Evolutionary conservation across 2,888 invertebrate species (phyloP).

Genomic region (Synanthedon formicaeformis): DNA sequence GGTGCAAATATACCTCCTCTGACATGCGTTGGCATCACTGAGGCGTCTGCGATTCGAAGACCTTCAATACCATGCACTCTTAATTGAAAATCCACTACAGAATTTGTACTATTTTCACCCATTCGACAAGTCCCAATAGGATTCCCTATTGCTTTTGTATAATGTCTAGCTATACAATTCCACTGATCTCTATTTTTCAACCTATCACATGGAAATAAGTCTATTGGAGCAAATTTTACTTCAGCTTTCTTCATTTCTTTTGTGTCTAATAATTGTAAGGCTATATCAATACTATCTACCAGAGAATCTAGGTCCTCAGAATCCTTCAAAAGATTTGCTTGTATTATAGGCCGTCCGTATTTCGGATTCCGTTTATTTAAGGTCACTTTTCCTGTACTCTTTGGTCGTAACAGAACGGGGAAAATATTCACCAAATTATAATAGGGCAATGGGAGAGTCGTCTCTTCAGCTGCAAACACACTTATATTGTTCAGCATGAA

Average conservation of each 20-base stretch:
- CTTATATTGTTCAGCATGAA: constrained; percentile 58
- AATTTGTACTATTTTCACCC: constrained; percentile 48
- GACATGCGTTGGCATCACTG: constrained; percentile 59
- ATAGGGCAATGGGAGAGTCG: constrained; percentile 48
- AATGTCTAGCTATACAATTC: constrained; percentile 63
- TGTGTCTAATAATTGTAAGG: constrained; percentile 53
- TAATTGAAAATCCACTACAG: constrained; percentile 53
- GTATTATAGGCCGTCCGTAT: constrained; percentile 55
- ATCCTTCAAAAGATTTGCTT: constrained; percentile 59
- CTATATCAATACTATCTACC: constrained; percentile 59
- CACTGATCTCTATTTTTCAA: constrained; percentile 56
- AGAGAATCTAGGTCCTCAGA: constrained; percentile 54
- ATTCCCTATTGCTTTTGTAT: constrained; percentile 56
- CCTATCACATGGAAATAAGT: constrained; percentile 57
- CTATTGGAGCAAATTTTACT: constrained; percentile 54
- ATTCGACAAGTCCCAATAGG: constrained; percentile 61
- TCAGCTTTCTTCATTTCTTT: constrained; percentile 57
- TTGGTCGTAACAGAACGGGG: constrained; percentile 51
- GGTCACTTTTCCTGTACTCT: constrained; percentile 54
- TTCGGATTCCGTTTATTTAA: constrained; percentile 58
- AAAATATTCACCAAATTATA: constrained; percentile 58
- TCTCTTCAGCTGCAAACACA: constrained; percentile 50
- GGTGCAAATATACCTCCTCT: constrained; percentile 50
- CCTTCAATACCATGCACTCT: constrained; percentile 58
- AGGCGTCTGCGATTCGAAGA: constrained; percentile 54